phyloP scores from a whole-genome alignment of 2,888 invertebrate genomes.

The Gastracanthus pulcherrimus region DNA sequence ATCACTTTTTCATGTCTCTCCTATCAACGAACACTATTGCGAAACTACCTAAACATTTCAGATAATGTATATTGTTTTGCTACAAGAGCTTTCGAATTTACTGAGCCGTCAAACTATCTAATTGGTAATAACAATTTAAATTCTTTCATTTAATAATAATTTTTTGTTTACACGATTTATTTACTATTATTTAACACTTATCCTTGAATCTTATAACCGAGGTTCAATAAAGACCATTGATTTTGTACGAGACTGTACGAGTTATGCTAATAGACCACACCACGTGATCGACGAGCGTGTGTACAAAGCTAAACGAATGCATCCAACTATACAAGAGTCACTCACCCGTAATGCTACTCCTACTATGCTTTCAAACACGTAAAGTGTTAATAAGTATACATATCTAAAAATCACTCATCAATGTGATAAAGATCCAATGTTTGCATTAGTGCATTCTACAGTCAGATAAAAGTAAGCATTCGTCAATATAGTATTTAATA shows the following conservation, averaged over 20 bases:
- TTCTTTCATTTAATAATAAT: background rate
- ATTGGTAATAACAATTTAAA: no score
- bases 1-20: background rate
- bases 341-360: constrained; percentile 14
- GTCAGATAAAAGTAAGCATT: no score
- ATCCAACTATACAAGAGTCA: background rate
- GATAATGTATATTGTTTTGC: constrained; percentile 17
- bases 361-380: no score
- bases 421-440: no score
- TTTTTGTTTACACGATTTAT: background rate
- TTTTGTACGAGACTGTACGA: constrained; percentile 9
- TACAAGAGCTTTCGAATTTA: background rate
- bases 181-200: no score
- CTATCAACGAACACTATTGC: constrained; percentile 11
- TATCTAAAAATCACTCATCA: no score
- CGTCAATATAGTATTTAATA: no score
- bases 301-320: background rate
- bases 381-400: no score
- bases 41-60: background rate
- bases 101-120: background rate
- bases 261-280: constrained; percentile 31
- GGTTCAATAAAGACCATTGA: no score
- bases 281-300: constrained; percentile 26
- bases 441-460: no score
- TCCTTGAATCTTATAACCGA: no score